Base-by-base conservation (phyloP, 2,888 invertebrate species). In the Melipona beecheii region DNA sequence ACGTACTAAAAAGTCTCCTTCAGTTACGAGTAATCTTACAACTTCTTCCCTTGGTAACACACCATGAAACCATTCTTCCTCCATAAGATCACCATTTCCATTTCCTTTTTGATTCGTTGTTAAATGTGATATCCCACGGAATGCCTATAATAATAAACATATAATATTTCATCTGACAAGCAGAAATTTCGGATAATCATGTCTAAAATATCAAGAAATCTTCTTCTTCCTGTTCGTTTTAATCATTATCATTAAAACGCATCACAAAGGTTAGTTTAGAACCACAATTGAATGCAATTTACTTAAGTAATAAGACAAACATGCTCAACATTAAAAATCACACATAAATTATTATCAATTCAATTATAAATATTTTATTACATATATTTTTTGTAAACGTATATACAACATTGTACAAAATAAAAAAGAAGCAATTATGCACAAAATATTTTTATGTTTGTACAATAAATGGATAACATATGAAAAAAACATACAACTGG, bases 41-140 rank as follows among this genome's bases (percentile, higher is more conserved):
- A 99, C 99, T 95, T 99, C 99, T 94, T 99, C 99, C 21, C 99
- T 96, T 0, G 99, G 99, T 81, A 99, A 95, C 19, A 99, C 98
- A 0, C 99, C 99, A 93, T 99, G 99, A 95, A 99, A 99, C 99
- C 99, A 99, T 94, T 98, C 98, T 95, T 99, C 98, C 90, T 98
- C 98, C 86, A 98, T 97, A 69, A 98, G 95, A 19, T 97, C 96
- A 64, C 97, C 96, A 92, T 96, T 97, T 62, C 95, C 95, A 27
- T 95, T 95, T 91, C 91, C 92, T 80, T 93, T 93, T 86, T 92
- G 92, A 77, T 89, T 91, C 58, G 84, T 90, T 66, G 84, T 85
- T 71, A 91, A 90, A 88, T 91, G 93, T 13, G 92, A 91, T 56
- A 92, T 92, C 76, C 92, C 92, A 60, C 92, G 92, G 36, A 91